Percentiles rank a stretch among this genome's conserved stretches.
Evolutionary conservation across 2,113 vertebrate genomes (phyloP).

Genomic region (Myiagra hebetior): DNA sequence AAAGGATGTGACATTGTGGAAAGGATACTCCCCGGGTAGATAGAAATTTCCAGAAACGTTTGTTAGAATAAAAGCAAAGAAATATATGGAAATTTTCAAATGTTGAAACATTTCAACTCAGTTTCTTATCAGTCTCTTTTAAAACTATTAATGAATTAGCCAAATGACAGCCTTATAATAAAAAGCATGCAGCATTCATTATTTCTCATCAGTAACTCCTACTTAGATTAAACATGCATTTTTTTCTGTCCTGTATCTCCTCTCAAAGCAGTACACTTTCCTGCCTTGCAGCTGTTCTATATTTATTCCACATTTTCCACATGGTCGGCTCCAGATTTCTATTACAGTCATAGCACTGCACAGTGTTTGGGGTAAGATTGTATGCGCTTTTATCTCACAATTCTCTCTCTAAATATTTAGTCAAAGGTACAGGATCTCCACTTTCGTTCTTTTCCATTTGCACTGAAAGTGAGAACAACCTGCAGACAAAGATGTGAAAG

Average conservation of each 20-base stretch:
- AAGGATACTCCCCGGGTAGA: neutral
- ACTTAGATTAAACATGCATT: neutral
- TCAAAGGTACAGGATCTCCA: neutral
- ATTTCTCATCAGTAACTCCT: neutral
- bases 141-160: neutral
- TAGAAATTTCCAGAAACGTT: neutral
- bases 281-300: neutral
- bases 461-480: accelerated
- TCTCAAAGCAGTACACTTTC: neutral
- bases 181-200: neutral
- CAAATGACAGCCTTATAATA: neutral
- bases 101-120: neutral
- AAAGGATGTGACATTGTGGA: neutral
- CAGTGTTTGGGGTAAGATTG: neutral
- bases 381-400: neutral
- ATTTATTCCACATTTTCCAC: neutral
- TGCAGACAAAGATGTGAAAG: neutral
- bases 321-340: neutral
- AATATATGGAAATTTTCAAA: neutral
- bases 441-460: neutral
- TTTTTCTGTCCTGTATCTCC: neutral
- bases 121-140: neutral
- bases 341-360: neutral
- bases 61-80: neutral
- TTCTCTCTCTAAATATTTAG: neutral